Base-by-base conservation (phyloP, 2,888 invertebrate genomes). In the Sialis lutaria region DNA sequence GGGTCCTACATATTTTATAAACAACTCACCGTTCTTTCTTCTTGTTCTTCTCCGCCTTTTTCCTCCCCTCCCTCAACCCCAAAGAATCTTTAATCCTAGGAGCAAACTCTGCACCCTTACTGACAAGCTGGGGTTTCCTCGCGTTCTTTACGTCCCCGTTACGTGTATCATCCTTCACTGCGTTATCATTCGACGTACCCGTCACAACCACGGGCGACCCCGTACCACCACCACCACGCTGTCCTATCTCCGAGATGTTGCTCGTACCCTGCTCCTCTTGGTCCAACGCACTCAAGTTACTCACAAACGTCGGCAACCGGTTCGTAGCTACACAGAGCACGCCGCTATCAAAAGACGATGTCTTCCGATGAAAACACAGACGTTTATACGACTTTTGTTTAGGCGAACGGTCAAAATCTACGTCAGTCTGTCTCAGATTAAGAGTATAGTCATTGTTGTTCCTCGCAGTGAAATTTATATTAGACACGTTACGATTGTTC, bases 381-480 rank as follows among this genome's bases (percentile, higher is more conserved):
- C 30, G 13, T 5, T 22, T 22, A 22, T 10, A 13, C 6, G 8
- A 44, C 12, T 33, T 12, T 35, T 44, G 44, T 35, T 44, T 44
- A 7, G 45, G 45, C 13, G 42, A 42, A 10, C 31, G 39, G 39
- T 13, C 33, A 46, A 13, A 45, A 44, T 34, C 49, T 49, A 6
- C 37, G 37, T 6, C 37, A 33, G 22, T 33, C 33, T 32, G 31
- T 7, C n/a, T 22, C 22, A 22, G 22, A 22, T 22, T 22, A 22
- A 22, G 22, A 22, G 22, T 22, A 4, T 22, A 22, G 22, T 48
- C 45, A 37, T 48, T 47, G 6, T 49, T 49, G 33, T 52, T 51
- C 45, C 6, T 39, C 44, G 33, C 12, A 13, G 12, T 5, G 7
- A 30, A 37, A 40, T 39, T 45, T 32, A 33, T 32, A 39, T 45